Base-by-base conservation (phyloP, 2,888 invertebrate genomes). In the Drosophila recens region DNA sequence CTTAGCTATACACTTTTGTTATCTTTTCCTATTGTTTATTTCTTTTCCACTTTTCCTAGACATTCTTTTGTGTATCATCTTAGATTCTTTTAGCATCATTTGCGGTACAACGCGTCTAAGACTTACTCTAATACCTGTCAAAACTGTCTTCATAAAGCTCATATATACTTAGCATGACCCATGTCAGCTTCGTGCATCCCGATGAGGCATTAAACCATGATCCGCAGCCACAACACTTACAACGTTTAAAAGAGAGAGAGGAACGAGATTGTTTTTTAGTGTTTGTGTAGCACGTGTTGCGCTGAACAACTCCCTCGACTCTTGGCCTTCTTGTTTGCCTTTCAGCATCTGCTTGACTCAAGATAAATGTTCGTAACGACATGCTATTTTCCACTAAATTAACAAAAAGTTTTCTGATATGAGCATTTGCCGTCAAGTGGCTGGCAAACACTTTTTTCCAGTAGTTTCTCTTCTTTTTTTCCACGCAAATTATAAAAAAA, bases 301-400 rank as follows among this genome's bases (percentile, higher is more conserved):
- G 27, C 4, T 9, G 8, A 38, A 48, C 11, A 34, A 33, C 45
- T n/a, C 45, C 30, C 17, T 1, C 23, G 8, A 1, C 34, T 4
- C 15, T 8, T 45, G 2, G 36, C 2, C 13, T 27, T 27, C 33
- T 10, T 38, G 36, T 30, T 38, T 57, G 63, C 30, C 42, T 42
- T 11, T 30, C 27, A 54, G 11, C 46, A 59, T 34, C 73, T 73
- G 78, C 20, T 59, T 15, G 64, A 30, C 53, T 49, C 51, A 20
- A 63, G 77, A 65, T 76, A 77, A 74, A 53, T 74, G 67, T 53
- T 71, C 65, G 20, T 79, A 72, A 56, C 68, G 76, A 70, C 79
- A 75, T 72, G 67, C 67, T 56, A 77, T 87, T 85, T 87, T 85
- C 86, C 85, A 85, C 71, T 81, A 85, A 79, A 85, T 87, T 82